phyloP scores from a whole-genome alignment of 2,113 vertebrate species.

The Piaya cayana region DNA sequence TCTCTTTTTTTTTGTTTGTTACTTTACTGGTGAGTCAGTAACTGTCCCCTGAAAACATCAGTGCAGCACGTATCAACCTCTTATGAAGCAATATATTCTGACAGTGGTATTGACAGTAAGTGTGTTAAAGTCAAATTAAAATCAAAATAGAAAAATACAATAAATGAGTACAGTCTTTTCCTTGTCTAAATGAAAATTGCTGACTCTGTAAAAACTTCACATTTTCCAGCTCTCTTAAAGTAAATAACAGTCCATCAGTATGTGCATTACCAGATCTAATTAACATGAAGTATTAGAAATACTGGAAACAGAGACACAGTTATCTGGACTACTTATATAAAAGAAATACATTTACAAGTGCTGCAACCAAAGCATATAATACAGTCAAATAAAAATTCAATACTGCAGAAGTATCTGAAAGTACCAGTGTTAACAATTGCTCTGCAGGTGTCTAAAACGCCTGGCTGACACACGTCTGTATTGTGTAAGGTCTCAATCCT shows the following conservation, averaged over 20 bases:
- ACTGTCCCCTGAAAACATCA: not conserved
- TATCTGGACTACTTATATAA: not conserved
- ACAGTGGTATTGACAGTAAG: not conserved
- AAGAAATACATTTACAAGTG: not conserved
- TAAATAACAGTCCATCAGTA: not conserved
- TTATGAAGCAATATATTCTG: not conserved
- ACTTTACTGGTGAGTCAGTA: constrained; percentile 14
- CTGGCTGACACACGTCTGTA: not conserved
- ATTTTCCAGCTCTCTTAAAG: not conserved
- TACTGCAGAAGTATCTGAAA: not conserved
- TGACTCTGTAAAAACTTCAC: not conserved
- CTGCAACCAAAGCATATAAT: not conserved
- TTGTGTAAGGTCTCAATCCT: not conserved
- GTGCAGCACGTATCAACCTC: not conserved
- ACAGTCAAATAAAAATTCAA: not conserved
- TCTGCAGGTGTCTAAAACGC: not conserved
- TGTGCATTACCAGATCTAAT: not conserved
- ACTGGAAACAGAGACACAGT: not conserved
- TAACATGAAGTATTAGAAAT: not conserved
- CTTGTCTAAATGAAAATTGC: not conserved
- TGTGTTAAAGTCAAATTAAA: constrained; percentile 29
- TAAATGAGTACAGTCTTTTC: not conserved
- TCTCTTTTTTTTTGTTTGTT: constrained; percentile 29
- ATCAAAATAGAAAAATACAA: not conserved
- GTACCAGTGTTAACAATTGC: not conserved